Evolutionary conservation across 2,113 vertebrate genomes (phyloP), one percentile per base, ranked within the genome.

Genomic region (Albula glossodonta): DNA sequence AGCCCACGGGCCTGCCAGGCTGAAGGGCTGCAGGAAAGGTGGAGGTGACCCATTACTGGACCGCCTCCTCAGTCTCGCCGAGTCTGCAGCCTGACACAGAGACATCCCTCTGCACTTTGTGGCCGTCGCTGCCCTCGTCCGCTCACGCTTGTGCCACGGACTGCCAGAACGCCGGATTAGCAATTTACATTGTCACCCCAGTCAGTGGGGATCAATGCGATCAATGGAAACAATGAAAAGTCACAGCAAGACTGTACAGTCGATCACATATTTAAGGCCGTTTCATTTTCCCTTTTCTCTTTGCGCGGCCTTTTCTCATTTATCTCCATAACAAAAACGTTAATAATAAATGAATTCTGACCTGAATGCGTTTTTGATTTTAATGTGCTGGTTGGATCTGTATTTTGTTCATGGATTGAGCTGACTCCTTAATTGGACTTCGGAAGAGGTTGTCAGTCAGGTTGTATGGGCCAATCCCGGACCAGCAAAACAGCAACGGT

Each of bases 51-150:
- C 52, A 78, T 74, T 51, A 53, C 83, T 25, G 2, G 13, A 52
- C 78, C 49, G 17, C 41, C 63, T 84, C 83, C 63, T 51, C 49
- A 84, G 25, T 66, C 83, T 74, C 13, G 1, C 51, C n/a, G 41
- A 57, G 10, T 84, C n/a, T 57, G 77, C 84, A 85, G 84, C 74
- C 56, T 78, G 74, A 84, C 83, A 78, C 41, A 51, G 49, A 84
- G 51, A 50, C n/a, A 77, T 66, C 51, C 66, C 13, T 84, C 10
- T 77, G 66, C 19, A 41, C 22, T 56, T 22, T 78, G 51, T n/a
- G 56, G 70, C 83, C 48, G 51, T 50, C 51, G 19, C 78, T 5
- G 51, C 25, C 66, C 17, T 31, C 31, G 15, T 77, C 66, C 51
- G 7, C n/a, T 41, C 74, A 9, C 50, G n/a, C n/a, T 78, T 74